phyloP scores from a whole-genome alignment of 2,797 vertebrate species.

The Sebastes taczanowskii region DNA sequence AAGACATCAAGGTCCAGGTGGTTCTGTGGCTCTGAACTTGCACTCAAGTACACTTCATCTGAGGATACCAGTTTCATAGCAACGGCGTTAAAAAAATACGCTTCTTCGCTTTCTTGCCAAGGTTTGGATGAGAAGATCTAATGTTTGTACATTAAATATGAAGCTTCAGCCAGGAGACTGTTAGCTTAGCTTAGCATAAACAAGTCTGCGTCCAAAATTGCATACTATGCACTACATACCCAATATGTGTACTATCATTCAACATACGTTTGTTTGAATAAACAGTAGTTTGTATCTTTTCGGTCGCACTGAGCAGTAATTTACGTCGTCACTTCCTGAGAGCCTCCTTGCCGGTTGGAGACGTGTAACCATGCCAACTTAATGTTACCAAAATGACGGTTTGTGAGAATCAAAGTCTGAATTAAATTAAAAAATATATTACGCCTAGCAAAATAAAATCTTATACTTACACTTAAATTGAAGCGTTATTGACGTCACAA shows the following conservation, averaged over 20 bases:
- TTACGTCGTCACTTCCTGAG: too few species aligned
- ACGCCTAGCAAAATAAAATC: rapidly evolving
- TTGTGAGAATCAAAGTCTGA: too few species aligned
- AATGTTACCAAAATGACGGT: too few species aligned
- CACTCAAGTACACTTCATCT: background rate
- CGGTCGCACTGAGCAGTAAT: too few species aligned
- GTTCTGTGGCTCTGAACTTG: background rate
- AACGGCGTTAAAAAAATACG: background rate
- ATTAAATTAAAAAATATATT: too few species aligned
- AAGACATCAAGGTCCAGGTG: background rate
- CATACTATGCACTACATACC: too few species aligned
- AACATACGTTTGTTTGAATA: too few species aligned
- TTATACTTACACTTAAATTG: too few species aligned
- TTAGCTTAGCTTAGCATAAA: background rate
- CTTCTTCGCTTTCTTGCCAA: rapidly evolving
- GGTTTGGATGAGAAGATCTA: background rate
- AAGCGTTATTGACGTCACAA: rapidly evolving
- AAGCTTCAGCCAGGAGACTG: background rate
- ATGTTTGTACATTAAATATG: background rate
- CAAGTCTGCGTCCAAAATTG: background rate
- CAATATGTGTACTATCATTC: too few species aligned
- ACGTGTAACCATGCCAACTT: too few species aligned
- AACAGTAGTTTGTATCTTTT: too few species aligned
- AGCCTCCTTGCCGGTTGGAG: too few species aligned
- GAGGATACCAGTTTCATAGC: background rate